Conservation (phyloP, 2,113 vertebrate genomes). For the Fregata magnificens region DNA sequence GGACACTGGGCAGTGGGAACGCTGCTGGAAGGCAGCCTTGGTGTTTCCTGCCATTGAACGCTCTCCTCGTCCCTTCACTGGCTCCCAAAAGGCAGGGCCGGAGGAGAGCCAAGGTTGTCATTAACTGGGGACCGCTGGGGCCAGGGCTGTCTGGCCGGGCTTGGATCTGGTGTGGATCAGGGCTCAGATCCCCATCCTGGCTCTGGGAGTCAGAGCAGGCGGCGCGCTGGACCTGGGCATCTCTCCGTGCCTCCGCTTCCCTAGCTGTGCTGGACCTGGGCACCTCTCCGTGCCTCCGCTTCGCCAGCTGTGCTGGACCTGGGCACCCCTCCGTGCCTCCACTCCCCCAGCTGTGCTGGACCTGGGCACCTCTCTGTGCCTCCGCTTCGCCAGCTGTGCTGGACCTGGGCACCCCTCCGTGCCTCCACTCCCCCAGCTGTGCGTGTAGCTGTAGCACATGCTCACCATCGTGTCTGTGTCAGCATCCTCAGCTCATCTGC, state of each 20-base stretch:
- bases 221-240: neutral
- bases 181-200: neutral
- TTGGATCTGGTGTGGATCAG: neutral
- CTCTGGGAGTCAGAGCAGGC: neutral
- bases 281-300: neutral
- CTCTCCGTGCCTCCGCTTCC: neutral
- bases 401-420: neutral
- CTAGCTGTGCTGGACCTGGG: neutral
- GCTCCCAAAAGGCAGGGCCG: fast-evolving
- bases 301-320: neutral
- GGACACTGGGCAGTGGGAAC: neutral
- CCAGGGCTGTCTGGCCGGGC: neutral
- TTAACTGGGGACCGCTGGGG: neutral
- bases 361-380: neutral
- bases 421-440: neutral
- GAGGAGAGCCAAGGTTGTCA: neutral
- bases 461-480: neutral
- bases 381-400: neutral
- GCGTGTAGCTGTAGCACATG: neutral
- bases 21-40: neutral
- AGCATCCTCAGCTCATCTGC: neutral
- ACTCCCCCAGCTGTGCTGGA: no score
- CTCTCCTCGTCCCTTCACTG: fast-evolving
- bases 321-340: neutral
- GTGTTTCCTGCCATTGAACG: neutral